These are phyloP conservation scores for Gavia stellata DNA, from an alignment of 2,113 vertebrate genomes.

Conservation along the genomic window DNA sequence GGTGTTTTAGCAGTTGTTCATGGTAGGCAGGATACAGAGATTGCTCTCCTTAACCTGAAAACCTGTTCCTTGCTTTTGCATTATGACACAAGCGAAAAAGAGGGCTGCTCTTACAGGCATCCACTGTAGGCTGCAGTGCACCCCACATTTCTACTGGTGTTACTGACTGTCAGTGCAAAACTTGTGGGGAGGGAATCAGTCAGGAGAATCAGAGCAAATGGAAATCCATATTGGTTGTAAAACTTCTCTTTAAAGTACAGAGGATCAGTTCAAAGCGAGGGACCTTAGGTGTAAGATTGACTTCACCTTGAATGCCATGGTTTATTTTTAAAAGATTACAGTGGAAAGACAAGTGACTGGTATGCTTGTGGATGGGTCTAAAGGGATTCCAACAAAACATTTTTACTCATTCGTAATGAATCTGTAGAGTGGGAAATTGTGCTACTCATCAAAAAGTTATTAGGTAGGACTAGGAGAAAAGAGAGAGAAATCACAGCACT, in stretches of 20 bases:
- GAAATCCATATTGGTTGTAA: neutral
- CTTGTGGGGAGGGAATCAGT: neutral
- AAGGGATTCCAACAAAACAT: neutral
- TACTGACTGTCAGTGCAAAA: neutral
- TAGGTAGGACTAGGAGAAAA: neutral
- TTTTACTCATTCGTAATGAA: neutral
- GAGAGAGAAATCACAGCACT: neutral
- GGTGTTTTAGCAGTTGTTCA: rapidly evolving
- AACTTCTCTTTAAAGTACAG: neutral
- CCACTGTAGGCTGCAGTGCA: rapidly evolving
- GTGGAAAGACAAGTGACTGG: neutral
- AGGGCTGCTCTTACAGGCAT: neutral
- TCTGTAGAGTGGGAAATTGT: neutral
- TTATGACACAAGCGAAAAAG: neutral
- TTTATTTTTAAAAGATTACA: neutral
- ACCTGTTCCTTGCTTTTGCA: neutral
- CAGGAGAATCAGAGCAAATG: neutral
- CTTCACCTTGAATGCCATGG: neutral
- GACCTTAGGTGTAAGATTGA: neutral
- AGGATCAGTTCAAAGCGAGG: neutral
- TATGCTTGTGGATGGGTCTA: neutral
- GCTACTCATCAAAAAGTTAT: neutral
- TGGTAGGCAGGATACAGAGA: neutral
- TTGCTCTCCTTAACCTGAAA: neutral
- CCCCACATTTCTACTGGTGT: neutral